Evolutionary conservation across 2,113 vertebrate species (phyloP).

Genomic region (Ranitomeya imitator): DNA sequence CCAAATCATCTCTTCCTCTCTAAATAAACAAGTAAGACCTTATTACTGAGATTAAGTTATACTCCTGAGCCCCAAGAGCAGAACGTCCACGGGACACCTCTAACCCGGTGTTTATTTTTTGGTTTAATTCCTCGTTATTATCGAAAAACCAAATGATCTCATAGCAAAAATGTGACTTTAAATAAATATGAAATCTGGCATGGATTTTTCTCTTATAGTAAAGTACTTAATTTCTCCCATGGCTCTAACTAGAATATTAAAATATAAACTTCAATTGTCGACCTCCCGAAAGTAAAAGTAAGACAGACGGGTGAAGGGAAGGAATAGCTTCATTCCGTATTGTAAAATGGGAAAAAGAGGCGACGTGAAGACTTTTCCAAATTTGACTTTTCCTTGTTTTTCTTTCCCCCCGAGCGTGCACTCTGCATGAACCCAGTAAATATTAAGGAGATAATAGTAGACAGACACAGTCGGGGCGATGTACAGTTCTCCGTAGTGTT

Average conservation of each 20-base stretch:
- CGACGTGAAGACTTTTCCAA: conserved; percentile 25
- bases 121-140: conserved; percentile 38
- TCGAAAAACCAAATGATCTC: conserved; percentile 27
- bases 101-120: conserved; percentile 36
- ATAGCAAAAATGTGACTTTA: conserved; percentile 26
- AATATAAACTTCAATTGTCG: conserved; percentile 22
- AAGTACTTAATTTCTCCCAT: conserved; percentile 35
- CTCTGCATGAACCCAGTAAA: conserved; percentile 53
- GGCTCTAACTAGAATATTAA: conserved; percentile 22
- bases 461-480: conserved; percentile 25
- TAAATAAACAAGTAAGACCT: conserved; percentile 20
- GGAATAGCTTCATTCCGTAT: neutral
- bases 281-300: neutral
- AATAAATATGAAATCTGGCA: conserved; percentile 30
- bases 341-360: conserved; percentile 33
- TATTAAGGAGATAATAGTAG: conserved; percentile 45
- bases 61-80: conserved; percentile 9
- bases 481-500: conserved; percentile 15
- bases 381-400: conserved; percentile 28
- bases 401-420: conserved; percentile 28
- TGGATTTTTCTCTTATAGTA: conserved; percentile 20
- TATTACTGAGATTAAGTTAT: conserved; percentile 16
- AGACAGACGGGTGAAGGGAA: conserved; percentile 4
- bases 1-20: conserved; percentile 3
- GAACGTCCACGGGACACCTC: conserved; percentile 2